Evolutionary conservation across 2,113 vertebrate species (phyloP).

Genomic region (Tauraco erythrolophus): DNA sequence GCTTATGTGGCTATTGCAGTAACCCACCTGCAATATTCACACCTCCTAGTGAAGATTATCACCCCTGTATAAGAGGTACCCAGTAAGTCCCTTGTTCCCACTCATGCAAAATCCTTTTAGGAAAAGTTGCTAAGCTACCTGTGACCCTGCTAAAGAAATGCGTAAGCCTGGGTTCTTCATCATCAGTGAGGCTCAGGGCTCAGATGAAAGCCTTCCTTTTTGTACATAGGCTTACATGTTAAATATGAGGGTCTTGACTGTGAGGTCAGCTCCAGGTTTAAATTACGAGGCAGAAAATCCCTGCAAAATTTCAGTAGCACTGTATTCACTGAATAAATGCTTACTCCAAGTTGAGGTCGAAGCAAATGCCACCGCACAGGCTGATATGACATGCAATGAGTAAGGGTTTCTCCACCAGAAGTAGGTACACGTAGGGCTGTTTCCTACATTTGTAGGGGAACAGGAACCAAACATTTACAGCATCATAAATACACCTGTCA

Average conservation of each 20-base stretch:
- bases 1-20: not conserved
- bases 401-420: not conserved
- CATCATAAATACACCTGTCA: not conserved
- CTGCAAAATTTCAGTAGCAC: not conserved
- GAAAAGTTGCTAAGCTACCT: not conserved
- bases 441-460: not conserved
- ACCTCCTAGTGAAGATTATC: not conserved
- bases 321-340: not conserved
- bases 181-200: not conserved
- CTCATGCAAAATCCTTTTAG: not conserved
- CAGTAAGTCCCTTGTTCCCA: not conserved
- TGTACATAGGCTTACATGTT: not conserved
- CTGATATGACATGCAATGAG: not conserved
- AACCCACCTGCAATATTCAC: not conserved
- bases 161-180: not conserved
- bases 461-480: not conserved
- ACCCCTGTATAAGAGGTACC: not conserved
- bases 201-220: not conserved
- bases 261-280: not conserved
- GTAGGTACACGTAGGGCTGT: not conserved
- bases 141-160: not conserved
- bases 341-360: not conserved
- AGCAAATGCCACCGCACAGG: not conserved
- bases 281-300: not conserved
- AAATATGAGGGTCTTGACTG: not conserved